Percentiles rank a stretch among this genome's conserved stretches.
Conservation (phyloP, 2,113 vertebrate genomes). For the Danio rerio region GRCz12tu NC_133187.1:29623501-29624000, state of each 20-base stretch:
- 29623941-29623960: background rate
- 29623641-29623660: background rate
- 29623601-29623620: too few species aligned
- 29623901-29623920: background rate
- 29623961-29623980: background rate
- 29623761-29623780: background rate
- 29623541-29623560: too few species aligned
- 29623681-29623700: background rate
- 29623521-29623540: too few species aligned
- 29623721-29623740: constrained; percentile 11
- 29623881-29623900: background rate
- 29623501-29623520: too few species aligned
- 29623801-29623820: background rate
- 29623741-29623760: background rate
- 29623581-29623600: too few species aligned
- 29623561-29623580: too few species aligned
- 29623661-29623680: background rate
- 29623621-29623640: too few species aligned
- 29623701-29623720: background rate
- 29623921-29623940: background rate
- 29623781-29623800: background rate
- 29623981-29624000: background rate
- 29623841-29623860: background rate
- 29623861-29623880: background rate
- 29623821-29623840: constrained; percentile 2